Conservation (phyloP, 1,140 invertebrate genomes). For the Drosophila sproati region DNA sequence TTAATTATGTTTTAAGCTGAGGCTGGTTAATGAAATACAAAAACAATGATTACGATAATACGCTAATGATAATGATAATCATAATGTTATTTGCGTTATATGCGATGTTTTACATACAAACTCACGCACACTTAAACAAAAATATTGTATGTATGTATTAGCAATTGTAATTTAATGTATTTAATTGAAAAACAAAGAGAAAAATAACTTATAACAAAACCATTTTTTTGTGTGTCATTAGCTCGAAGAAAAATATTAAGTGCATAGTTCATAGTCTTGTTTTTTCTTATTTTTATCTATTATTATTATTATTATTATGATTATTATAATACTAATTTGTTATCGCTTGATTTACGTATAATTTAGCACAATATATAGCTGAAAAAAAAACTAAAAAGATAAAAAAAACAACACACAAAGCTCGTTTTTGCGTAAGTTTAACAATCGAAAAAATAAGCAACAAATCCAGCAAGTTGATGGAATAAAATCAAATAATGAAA, state of each 20-base stretch:
- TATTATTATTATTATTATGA: constrained; percentile 48
- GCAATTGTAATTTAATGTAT: constrained; percentile 82
- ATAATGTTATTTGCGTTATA: constrained; percentile 16
- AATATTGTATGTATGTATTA: constrained; percentile 78
- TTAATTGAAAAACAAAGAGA: constrained; percentile 54
- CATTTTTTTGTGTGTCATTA: constrained; percentile 53
- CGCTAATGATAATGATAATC: constrained; percentile 50
- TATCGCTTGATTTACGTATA: constrained; percentile 75
- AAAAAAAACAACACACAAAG: constrained; percentile 10
- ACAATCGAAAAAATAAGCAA: background rate
- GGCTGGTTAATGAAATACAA: constrained; percentile 38
- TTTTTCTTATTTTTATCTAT: constrained; percentile 57
- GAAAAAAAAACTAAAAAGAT: constrained; percentile 1
- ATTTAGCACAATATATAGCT: constrained; percentile 67
- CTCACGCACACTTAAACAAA: constrained; percentile 28
- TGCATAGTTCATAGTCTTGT: constrained; percentile 75
- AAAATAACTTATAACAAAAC: constrained; percentile 32
- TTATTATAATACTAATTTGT: constrained; percentile 55
- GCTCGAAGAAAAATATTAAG: constrained; percentile 64
- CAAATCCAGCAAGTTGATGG: background rate
- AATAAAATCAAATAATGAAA: constrained; percentile 14
- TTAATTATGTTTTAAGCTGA: constrained; percentile 45
- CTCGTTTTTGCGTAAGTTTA: constrained; percentile 12
- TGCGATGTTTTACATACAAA: constrained; percentile 45
- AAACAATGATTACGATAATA: constrained; percentile 42